Percentiles rank a stretch among this genome's conserved stretches.
Evolutionary conservation across 2,797 vertebrate genomes (phyloP).

Genomic region (Kryptolebias ocellatus): DNA sequence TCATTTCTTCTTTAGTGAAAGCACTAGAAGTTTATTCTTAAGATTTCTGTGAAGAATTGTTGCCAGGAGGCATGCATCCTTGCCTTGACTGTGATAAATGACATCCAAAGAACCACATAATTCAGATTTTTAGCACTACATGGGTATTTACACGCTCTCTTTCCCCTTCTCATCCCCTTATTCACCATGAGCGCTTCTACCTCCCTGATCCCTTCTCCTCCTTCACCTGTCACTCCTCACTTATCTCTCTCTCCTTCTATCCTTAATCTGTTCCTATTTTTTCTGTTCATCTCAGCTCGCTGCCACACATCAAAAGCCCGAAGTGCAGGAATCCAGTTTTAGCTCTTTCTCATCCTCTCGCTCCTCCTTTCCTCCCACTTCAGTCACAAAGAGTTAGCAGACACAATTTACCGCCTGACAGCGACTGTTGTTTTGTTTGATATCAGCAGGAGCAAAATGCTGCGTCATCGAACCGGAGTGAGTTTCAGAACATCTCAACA

Average conservation of each 20-base stretch:
- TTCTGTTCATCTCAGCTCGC: conserved; percentile 40
- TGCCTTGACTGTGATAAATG: background rate
- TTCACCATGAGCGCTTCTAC: conserved; percentile 12
- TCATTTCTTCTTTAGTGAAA: conserved; percentile 3
- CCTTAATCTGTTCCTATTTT: conserved; percentile 50
- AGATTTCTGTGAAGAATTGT: conserved; percentile 1
- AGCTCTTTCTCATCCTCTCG: conserved; percentile 49
- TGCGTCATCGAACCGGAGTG: conserved; percentile 56
- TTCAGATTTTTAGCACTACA: conserved; percentile 24
- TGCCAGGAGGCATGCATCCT: conserved; percentile 19
- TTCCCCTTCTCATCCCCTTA: conserved; percentile 29
- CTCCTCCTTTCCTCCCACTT: conserved; percentile 61
- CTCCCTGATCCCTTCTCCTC: conserved; percentile 24
- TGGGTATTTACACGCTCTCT: conserved; percentile 2
- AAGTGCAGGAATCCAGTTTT: conserved; percentile 54
- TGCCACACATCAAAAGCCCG: conserved; percentile 61
- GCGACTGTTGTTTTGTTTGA: conserved; percentile 66
- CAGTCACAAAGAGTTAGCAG: conserved; percentile 67
- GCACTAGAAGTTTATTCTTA: background rate
- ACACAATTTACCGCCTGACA: conserved; percentile 56
- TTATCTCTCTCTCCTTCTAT: conserved; percentile 40
- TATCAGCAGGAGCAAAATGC: conserved; percentile 49
- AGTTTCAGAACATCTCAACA: conserved; percentile 45
- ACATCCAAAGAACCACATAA: conserved; percentile 27
- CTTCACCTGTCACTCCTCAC: conserved; percentile 40